These are phyloP conservation scores for Eilema depressum DNA, from an alignment of 2,888 invertebrate species.

Conservation along the genomic window DNA sequence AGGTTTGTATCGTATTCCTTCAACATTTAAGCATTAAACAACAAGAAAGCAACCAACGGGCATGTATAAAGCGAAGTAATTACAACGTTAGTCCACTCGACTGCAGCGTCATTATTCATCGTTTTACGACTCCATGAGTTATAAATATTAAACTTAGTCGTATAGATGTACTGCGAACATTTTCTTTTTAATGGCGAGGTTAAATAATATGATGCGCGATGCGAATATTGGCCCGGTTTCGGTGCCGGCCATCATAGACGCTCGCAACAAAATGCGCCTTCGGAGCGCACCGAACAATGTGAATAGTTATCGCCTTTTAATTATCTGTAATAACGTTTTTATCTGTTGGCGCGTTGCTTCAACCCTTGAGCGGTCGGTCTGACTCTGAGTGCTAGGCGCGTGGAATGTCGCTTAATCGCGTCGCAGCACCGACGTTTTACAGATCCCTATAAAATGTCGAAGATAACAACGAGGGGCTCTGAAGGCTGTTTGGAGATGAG, in stretches of 20 bases:
- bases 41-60: conserved; percentile 80
- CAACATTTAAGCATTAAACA: conserved; percentile 81
- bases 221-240: conserved; percentile 73
- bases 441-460: conserved; percentile 86
- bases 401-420: conserved; percentile 84
- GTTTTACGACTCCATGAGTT: conserved; percentile 86
- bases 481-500: conserved; percentile 73
- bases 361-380: conserved; percentile 58
- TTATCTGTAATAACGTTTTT: conserved; percentile 78
- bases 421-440: conserved; percentile 84
- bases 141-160: conserved; percentile 86
- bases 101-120: conserved; percentile 86
- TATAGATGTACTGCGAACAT: conserved; percentile 86
- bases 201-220: conserved; percentile 81
- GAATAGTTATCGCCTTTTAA: conserved; percentile 79
- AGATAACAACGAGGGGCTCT: conserved; percentile 84
- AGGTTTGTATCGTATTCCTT: conserved; percentile 73
- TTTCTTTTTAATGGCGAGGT: conserved; percentile 85
- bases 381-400: conserved; percentile 59
- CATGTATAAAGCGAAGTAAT: conserved; percentile 83
- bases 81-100: conserved; percentile 85
- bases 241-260: conserved; percentile 69
- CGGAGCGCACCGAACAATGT: conserved; percentile 71
- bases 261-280: conserved; percentile 68
- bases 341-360: conserved; percentile 68